phyloP scores from a whole-genome alignment of 2,797 vertebrate species.

The Thunnus albacares region DNA sequence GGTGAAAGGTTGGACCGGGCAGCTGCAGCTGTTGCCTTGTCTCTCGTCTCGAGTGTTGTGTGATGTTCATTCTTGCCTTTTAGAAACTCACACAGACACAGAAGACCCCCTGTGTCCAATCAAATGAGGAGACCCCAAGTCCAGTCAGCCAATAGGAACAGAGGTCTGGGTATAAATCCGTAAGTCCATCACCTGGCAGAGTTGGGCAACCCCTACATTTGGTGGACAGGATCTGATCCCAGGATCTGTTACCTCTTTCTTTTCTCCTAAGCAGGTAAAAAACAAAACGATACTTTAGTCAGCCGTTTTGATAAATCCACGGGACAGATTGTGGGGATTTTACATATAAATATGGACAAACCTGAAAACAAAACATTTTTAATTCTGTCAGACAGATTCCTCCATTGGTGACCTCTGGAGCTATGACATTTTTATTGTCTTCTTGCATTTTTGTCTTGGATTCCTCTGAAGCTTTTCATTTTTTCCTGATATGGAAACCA shows the following conservation, averaged over 20 bases:
- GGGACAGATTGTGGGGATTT: conserved; percentile 44
- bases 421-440: conserved; percentile 6
- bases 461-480: conserved; percentile 40
- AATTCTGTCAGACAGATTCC: conserved; percentile 20
- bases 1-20: conserved; percentile 65
- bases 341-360: conserved; percentile 33
- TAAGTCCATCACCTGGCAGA: conserved; percentile 73
- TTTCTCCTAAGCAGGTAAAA: conserved; percentile 88
- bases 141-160: conserved; percentile 76
- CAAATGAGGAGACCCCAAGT: conserved; percentile 47
- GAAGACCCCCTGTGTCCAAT: conserved; percentile 77
- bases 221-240: conserved; percentile 90
- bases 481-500: conserved; percentile 51
- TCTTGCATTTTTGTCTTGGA: conserved; percentile 41
- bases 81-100: conserved; percentile 78
- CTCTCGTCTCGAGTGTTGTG: conserved; percentile 78
- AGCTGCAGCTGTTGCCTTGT: conserved; percentile 82
- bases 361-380: conserved; percentile 25
- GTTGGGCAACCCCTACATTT: conserved; percentile 89
- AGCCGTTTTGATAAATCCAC: conserved; percentile 19
- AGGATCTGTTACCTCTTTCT: conserved; percentile 87
- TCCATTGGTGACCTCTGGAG: conserved; percentile 27
- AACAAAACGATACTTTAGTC: conserved; percentile 11
- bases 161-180: conserved; percentile 84
- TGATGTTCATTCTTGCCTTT: conserved; percentile 85